Percentiles rank a stretch among this genome's conserved stretches.
phyloP scores from a whole-genome alignment of 1,140 invertebrate genomes.

The Tetraneura akinire region DNA sequence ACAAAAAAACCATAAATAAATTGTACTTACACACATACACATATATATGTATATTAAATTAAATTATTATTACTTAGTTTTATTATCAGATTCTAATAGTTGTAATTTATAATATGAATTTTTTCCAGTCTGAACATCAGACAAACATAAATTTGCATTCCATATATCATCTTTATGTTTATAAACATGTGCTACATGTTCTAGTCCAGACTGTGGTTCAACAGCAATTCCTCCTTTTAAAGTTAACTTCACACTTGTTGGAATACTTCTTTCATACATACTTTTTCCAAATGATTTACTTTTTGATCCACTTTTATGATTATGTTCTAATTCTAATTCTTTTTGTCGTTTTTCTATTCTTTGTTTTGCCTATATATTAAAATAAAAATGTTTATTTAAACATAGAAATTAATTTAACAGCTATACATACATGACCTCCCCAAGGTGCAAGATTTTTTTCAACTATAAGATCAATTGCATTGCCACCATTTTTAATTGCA shows the following conservation, averaged over 20 bases:
- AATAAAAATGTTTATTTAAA: slow-evolving; percentile 12
- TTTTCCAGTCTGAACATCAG: slow-evolving; percentile 81
- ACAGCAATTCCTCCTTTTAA: slow-evolving; percentile 86
- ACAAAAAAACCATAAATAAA: slow-evolving; percentile 52
- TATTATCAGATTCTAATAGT: slow-evolving; percentile 75
- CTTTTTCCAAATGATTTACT: slow-evolving; percentile 51
- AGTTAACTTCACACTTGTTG: slow-evolving; percentile 71
- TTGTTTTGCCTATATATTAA: slow-evolving; percentile 61
- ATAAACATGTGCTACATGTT: slow-evolving; percentile 80
- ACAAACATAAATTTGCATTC: slow-evolving; percentile 77
- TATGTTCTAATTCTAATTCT: slow-evolving; percentile 16
- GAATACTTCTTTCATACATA: slow-evolving; percentile 53
- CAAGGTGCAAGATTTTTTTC: slow-evolving; percentile 61
- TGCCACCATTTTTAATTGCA: slow-evolving; percentile 59
- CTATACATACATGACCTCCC: slow-evolving; percentile 60
- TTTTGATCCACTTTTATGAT: slow-evolving; percentile 7
- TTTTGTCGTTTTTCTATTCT: slow-evolving; percentile 57
- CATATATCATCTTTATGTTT: slow-evolving; percentile 67
- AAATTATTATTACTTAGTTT: slow-evolving; percentile 62
- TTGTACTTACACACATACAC: not conserved
- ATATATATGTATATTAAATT: not conserved
- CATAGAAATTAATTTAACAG: not conserved
- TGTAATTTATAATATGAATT: slow-evolving; percentile 97
- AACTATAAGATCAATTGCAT: slow-evolving; percentile 58
- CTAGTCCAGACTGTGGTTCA: slow-evolving; percentile 85